These are phyloP conservation scores for Pegea sp. DNA, from an alignment of 23 tunicate species.

Conservation along the genomic window DNA sequence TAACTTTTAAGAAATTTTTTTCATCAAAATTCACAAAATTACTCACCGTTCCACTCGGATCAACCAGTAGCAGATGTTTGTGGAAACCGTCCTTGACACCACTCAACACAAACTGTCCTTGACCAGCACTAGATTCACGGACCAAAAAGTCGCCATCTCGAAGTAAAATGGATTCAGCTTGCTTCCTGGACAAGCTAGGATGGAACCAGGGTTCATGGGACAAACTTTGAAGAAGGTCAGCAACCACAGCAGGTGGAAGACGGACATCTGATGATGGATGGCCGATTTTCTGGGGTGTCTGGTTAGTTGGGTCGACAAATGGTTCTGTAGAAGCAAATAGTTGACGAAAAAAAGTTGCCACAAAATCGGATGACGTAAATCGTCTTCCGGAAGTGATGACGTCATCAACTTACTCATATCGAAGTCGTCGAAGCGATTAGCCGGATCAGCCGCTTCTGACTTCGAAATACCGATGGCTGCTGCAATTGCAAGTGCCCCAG, in stretches of 20 bases:
- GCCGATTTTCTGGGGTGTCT: no score
- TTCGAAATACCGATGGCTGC: slow-evolving; percentile 73
- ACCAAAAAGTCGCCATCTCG: slow-evolving; percentile 86
- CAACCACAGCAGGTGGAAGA: slow-evolving; percentile 5
- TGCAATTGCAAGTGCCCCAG: slow-evolving; percentile 74
- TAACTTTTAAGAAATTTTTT: no score
- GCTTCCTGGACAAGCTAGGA: slow-evolving; percentile 39
- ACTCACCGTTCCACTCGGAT: slow-evolving; percentile 84
- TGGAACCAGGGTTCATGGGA: slow-evolving; percentile 87
- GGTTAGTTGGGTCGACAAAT: slow-evolving; percentile 27
- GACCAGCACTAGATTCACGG: slow-evolving; percentile 43
- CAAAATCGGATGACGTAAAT: not conserved
- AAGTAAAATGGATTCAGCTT: slow-evolving; percentile 40
- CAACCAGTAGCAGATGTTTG: slow-evolving; percentile 75
- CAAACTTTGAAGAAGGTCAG: slow-evolving; percentile 42
- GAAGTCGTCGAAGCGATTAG: slow-evolving; percentile 62
- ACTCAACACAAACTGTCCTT: slow-evolving; percentile 69
- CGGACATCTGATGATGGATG: no score
- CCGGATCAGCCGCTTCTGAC: slow-evolving; percentile 35
- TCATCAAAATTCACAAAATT: no score
- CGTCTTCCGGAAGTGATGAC: not conserved
- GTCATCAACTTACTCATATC: slow-evolving; percentile 86
- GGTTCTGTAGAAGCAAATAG: slow-evolving; percentile 21
- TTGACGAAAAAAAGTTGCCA: no score
- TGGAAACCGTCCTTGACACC: slow-evolving; percentile 62